Conservation (phyloP, 2,113 vertebrate species). For the Hydrochoerus hydrochaeris region DNA sequence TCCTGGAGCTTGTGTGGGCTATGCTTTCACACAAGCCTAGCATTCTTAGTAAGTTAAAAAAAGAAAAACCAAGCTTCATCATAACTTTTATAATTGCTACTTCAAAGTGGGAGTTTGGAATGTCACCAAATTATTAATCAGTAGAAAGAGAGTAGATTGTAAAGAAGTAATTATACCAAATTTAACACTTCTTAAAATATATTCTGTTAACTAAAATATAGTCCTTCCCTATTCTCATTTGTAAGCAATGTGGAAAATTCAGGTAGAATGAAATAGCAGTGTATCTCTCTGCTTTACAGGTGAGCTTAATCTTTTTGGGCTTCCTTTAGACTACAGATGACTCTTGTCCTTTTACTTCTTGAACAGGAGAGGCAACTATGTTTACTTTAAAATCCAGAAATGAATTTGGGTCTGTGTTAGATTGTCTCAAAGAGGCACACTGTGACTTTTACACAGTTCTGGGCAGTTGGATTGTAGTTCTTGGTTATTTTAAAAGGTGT, state of each 20-base stretch:
- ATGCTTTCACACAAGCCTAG: not conserved
- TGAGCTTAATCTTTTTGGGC: not conserved
- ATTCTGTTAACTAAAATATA: slow-evolving; percentile 48
- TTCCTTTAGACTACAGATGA: not conserved
- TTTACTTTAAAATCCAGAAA: not conserved
- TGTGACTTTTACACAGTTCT: slow-evolving; percentile 29
- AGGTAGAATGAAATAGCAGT: not conserved
- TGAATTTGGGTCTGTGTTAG: not conserved
- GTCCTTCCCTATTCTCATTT: not conserved
- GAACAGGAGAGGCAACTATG: not conserved
- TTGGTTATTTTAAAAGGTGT: slow-evolving; percentile 43
- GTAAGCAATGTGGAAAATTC: not conserved
- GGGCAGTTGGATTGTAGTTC: not conserved
- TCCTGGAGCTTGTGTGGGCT: not conserved
- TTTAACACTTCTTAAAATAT: slow-evolving; percentile 43
- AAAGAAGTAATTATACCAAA: slow-evolving; percentile 57
- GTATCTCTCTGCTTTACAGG: not conserved
- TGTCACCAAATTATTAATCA: slow-evolving; percentile 60
- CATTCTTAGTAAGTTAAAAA: slow-evolving; percentile 50
- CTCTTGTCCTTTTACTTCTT: not conserved
- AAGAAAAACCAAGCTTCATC: not conserved
- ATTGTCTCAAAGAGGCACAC: not conserved
- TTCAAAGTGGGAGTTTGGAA: slow-evolving; percentile 59
- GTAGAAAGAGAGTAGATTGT: slow-evolving; percentile 55
- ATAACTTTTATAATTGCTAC: slow-evolving; percentile 62